Evolutionary conservation across 2,797 vertebrate species (phyloP), one percentile per base, ranked within the genome.

Genomic region (Labroides dimidiatus): DNA sequence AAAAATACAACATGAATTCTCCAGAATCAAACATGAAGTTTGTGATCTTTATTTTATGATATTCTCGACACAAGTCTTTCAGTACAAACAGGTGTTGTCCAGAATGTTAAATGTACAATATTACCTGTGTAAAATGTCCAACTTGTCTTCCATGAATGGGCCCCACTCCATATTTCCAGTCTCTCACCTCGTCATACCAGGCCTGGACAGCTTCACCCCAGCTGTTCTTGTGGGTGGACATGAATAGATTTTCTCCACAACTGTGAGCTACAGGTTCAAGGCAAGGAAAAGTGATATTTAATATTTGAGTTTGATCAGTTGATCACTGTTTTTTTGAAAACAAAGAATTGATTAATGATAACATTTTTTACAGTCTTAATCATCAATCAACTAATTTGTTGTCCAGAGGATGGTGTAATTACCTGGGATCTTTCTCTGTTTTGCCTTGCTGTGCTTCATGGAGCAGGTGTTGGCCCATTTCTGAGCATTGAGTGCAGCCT

Each of bases 191-290:
- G 0, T 91, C 2, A 0, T 92, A 92, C 95, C 95, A 96, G 42
- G 58, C 56, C 88, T 94, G 91, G 77, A 94, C 87, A 27, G 85
- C 91, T 0, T 53, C n/a, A 72, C 65, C 87, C 95, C 94, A 95
- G 33, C 68, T 20, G 62, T 75, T 0, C 30, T 86, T 85, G 33
- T 20, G 57, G 87, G 84, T 92, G 83, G 94, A 81, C 93, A 90
- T 93, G 85, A 86, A 95, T 61, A 95, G 87, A 91, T 96, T 96
- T 90, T 96, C 94, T 17, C 93, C 94, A 82, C 92, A 93, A 64
- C 74, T 87, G 9, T 77, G 92, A 54, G 64, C 95, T 95, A 52
- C 67, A 81, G 41, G 24, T 23, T 37, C 41, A n/a, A 2, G 63
- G 9, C 10, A 52, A n/a, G 19, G 24, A 3, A 50, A 1, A 15